phyloP scores from a whole-genome alignment of 2,797 vertebrate genomes.

The Amblyopsis hoosieri region DNA sequence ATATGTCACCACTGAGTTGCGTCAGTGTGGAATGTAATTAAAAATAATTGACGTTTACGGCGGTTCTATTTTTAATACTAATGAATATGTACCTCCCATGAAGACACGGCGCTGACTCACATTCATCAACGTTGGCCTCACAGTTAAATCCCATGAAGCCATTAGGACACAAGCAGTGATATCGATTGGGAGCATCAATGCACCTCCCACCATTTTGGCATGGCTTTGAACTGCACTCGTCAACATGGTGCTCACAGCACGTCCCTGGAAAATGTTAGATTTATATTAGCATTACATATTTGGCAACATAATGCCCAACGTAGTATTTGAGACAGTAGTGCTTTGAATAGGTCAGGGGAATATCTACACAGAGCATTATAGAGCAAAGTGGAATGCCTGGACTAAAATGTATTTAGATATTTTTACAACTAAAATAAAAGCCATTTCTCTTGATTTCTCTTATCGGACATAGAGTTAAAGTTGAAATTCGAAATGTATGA shows the following conservation, averaged over 20 bases:
- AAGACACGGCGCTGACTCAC: conserved; percentile 82
- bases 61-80: conserved; percentile 51
- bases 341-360: too few relatives aligned
- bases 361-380: too few relatives aligned
- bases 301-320: conserved; percentile 7
- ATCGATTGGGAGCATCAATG: conserved; percentile 74
- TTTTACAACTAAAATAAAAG: too few relatives aligned
- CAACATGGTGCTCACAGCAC: conserved; percentile 76
- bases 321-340: too few relatives aligned
- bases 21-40: conserved; percentile 65
- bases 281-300: conserved; percentile 6
- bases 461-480: too few relatives aligned
- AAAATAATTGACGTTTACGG: conserved; percentile 64
- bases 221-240: conserved; percentile 80
- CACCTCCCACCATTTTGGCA: conserved; percentile 80
- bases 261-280: conserved; percentile 66
- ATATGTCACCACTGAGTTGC: conserved; percentile 67
- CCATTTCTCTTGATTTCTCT: too few relatives aligned
- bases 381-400: too few relatives aligned
- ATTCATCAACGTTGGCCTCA: conserved; percentile 81
- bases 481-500: too few relatives aligned
- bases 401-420: too few relatives aligned
- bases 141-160: conserved; percentile 79
- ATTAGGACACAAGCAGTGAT: conserved; percentile 75
- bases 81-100: conserved; percentile 80